phyloP scores from a whole-genome alignment of 2,888 invertebrate genomes.

The Mythimna pallens region DNA sequence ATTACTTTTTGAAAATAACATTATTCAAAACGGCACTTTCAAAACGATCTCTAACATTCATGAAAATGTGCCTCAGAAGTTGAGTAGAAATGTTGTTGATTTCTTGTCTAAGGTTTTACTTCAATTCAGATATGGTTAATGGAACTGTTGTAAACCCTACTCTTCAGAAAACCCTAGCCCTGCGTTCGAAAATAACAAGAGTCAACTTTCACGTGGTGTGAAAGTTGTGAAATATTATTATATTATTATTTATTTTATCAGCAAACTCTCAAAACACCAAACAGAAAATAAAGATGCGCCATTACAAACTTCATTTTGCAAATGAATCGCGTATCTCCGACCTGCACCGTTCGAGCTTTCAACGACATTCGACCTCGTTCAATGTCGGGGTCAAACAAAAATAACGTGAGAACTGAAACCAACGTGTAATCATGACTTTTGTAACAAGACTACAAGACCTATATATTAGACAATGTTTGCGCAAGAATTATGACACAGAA shows the following conservation, averaged over 20 bases:
- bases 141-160: no score
- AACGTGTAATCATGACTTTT: constrained; percentile 11
- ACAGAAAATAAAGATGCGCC: neutral
- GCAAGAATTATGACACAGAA: constrained; percentile 6
- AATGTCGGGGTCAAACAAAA: constrained; percentile 45
- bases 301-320: neutral
- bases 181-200: no score
- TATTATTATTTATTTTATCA: neutral
- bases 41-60: no score
- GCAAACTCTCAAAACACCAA: neutral
- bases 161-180: no score
- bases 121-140: no score
- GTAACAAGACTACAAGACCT: constrained; percentile 7
- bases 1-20: no score
- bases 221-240: no score
- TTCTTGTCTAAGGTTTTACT: no score
- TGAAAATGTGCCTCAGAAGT: no score
- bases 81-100: no score
- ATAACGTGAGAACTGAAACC: constrained; percentile 26
- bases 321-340: neutral
- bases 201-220: no score
- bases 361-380: constrained; percentile 24
- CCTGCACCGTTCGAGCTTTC: neutral
- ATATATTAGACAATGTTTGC: constrained; percentile 6
- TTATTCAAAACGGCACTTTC: no score